Base-by-base conservation (phyloP, 37 sponge, comb jelly and placozoan genomes). In the Halisarca cf. caerulea region DNA sequence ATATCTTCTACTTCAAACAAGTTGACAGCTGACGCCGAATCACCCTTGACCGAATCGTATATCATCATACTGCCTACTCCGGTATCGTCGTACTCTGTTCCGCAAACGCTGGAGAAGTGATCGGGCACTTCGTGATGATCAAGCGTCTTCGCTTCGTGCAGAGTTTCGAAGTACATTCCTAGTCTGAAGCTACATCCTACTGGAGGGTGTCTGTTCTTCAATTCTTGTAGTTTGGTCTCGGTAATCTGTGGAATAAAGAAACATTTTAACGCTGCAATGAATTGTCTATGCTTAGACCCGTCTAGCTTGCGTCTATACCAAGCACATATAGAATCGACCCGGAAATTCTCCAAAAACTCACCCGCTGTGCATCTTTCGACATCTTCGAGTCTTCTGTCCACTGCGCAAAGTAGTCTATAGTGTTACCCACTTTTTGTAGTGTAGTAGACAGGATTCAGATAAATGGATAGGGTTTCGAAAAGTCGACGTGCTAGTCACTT, bases 81-180 rank as follows among this genome's bases (percentile, higher is more conserved):
- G 18, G 59, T 27, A 1, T 84, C 91, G 27, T 90, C 91, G 6
- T 79, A 83, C 41, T 91, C 91, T 4, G 91, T 91, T 36, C 86
- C 91, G 20, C 66, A 66, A 82, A 79, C 85, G 37, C 51, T 81
- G 9, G 84, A 66, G 73, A 87, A 87, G 47, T 84, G 83, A 30
- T 78, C 87, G 8, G 82, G 68, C 6, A 9, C 66, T 1, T 21
- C 27, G 15, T 86, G 30, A 21, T 72, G 84, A 32, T 91, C 91
- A 42, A 87, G 87, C 2, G 54, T 51, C 21, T 80, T 38, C 0
- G 86, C 25, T 14, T 83, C 66, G 68, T 87, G 87, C 21, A 91
- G 87, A 0, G 91, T 91, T 15, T 91, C 91, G 58, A 91, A 91
- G 83, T 87, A 91, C 91, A 87, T 91, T 2, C 91, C 91, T 3